Conservation (phyloP, 2,113 vertebrate species). For the Ceyx margarethae region DNA sequence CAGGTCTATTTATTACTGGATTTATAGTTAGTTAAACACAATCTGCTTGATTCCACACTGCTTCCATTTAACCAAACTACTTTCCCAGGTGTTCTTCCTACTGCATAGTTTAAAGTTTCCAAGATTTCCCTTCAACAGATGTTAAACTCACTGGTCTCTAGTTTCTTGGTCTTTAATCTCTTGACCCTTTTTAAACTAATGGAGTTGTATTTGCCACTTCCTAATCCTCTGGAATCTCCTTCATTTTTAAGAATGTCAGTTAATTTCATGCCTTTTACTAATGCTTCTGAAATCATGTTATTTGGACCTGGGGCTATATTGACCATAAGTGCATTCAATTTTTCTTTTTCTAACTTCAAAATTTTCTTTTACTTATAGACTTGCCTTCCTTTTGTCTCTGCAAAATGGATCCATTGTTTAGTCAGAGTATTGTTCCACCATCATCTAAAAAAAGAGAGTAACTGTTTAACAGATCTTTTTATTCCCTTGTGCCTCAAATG, state of each 20-base stretch:
- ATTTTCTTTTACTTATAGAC: not conserved
- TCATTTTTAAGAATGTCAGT: constrained; percentile 36
- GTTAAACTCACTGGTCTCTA: constrained; percentile 63
- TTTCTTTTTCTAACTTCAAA: not conserved
- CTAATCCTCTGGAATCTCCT: constrained; percentile 71
- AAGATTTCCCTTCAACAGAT: constrained; percentile 69
- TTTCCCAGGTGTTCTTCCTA: constrained; percentile 72
- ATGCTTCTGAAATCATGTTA: not conserved
- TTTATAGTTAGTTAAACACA: constrained; percentile 55
- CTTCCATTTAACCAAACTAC: constrained; percentile 49
- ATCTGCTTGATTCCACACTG: constrained; percentile 52
- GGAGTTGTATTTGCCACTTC: constrained; percentile 75
- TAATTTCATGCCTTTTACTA: constrained; percentile 50
- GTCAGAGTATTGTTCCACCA: not conserved
- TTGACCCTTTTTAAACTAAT: constrained; percentile 74
- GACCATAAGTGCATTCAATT: not conserved
- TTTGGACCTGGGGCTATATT: not conserved
- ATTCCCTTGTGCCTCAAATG: constrained; percentile 1
- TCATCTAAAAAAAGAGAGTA: not conserved
- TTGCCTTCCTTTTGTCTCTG: constrained; percentile 32
- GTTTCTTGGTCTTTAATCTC: constrained; percentile 72
- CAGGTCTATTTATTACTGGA: constrained; percentile 21
- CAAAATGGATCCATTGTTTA: constrained; percentile 34
- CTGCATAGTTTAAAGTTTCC: constrained; percentile 60
- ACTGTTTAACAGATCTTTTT: constrained; percentile 53